Conservation (phyloP, 30 jellyfish, hydroid and myxozoan genomes). For the Pseudorhiza aurosa region DNA sequence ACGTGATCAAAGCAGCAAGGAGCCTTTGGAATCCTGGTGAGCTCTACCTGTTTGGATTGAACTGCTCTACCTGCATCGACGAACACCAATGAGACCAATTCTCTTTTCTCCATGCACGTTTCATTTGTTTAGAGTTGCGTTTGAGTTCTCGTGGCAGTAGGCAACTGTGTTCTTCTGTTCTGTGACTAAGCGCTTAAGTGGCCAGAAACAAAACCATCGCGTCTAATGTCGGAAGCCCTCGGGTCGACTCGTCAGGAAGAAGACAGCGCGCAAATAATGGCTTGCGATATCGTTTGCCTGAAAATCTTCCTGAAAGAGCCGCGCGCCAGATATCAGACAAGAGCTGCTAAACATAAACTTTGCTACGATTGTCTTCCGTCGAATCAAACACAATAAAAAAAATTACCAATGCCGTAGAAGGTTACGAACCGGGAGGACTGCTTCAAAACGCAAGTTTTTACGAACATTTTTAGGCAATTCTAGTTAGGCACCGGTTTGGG, state of each 20-base stretch:
- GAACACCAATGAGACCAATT: too few species aligned
- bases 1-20: not conserved
- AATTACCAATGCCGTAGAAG: too few species aligned
- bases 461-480: too few species aligned
- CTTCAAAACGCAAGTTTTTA: too few species aligned
- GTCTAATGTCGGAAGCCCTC: not conserved
- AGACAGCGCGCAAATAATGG: not conserved
- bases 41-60: too few species aligned
- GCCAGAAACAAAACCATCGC: not conserved
- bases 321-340: not conserved
- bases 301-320: slow-evolving; percentile 5
- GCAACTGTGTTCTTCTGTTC: not conserved
- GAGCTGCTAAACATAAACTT: not conserved
- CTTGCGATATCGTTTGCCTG: not conserved
- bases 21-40: not conserved
- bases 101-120: not conserved
- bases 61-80: too few species aligned
- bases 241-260: not conserved
- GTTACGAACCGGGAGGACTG: too few species aligned
- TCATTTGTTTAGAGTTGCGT: not conserved
- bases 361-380: not conserved
- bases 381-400: slow-evolving; percentile 1
- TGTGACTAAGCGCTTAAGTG: too few species aligned
- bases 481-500: too few species aligned
- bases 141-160: not conserved